Evolutionary conservation across 2,113 vertebrate genomes (phyloP), one percentile per base, ranked within the genome.

Genomic region (Hiodon tergisus): DNA sequence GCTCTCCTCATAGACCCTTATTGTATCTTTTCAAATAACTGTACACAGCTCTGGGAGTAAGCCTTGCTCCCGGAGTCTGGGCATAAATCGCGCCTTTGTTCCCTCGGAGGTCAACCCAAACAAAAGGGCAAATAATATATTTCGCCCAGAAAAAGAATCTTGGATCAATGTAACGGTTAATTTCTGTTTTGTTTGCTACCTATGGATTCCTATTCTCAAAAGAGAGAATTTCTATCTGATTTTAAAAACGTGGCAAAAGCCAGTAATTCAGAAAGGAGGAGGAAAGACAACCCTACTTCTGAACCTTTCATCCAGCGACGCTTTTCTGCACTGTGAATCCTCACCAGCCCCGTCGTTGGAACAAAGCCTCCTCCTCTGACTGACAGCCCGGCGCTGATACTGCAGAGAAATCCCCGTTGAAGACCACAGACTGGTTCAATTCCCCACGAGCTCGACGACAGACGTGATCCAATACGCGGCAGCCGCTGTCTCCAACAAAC

Each of bases 1-100:
- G 71, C 55, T 77, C 69, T 71, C 11, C 54, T 61, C 65, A 60
- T 60, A 59, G 10, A 62, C 14, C 69, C 58, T 75, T 17, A 68
- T 67, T 79, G 70, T 58, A 66, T 77, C 77, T 80, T 55, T 74
- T 50, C 67, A 76, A 52, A 76, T 54, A 68, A 55, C 63, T 67
- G 16, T 65, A 70, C 48, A 53, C 74, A 61, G 67, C 69, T 53
- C n/a, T 58, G 55, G 59, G 48, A 70, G 74, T 50, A 67, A 47
- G 47, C 73, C 73, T 59, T 65, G 16, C 52, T 55, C 16, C 13
- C 54, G 53, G 62, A 52, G 67, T 67, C 51, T 71, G 46, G 7
- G 14, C 46, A n/a, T 77, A 70, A 80, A 79, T 65, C 16, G 55
- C 58, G 31, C 72, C 51, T 71, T 78, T 77, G 81, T 80, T 78